phyloP scores from a whole-genome alignment of 2,113 vertebrate genomes.

The Ardeotis arabs region DNA sequence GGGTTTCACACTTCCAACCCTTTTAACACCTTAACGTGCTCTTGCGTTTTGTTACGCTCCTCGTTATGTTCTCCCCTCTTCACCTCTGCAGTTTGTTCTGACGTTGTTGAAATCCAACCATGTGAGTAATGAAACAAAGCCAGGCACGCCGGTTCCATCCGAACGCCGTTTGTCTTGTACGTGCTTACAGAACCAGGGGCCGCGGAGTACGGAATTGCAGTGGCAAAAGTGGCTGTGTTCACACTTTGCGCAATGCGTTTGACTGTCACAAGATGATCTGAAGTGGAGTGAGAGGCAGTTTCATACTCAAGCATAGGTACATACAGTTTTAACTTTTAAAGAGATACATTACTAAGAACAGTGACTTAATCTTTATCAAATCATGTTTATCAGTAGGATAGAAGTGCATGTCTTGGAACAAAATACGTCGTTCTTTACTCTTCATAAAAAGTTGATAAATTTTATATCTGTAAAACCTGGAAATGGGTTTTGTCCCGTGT shows the following conservation, averaged over 20 bases:
- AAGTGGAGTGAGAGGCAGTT: neutral
- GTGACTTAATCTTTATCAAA: neutral
- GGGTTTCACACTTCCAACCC: too few species aligned
- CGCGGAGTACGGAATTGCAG: neutral
- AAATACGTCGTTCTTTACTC: neutral
- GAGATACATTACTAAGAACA: fast-evolving
- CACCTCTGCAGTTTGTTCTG: too few species aligned
- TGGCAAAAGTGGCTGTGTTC: neutral
- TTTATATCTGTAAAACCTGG: neutral
- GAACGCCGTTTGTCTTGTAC: neutral
- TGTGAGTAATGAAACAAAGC: neutral
- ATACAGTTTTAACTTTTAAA: neutral
- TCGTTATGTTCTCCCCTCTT: too few species aligned
- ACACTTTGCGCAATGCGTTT: neutral
- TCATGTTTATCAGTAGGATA: neutral
- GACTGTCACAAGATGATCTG: neutral
- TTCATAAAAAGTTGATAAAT: neutral
- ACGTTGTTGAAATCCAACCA: too few species aligned
- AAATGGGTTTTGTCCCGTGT: neutral
- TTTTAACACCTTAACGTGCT: too few species aligned
- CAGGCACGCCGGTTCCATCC: neutral
- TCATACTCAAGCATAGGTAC: neutral
- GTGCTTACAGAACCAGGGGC: neutral
- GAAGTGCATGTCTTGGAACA: neutral
- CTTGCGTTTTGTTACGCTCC: too few species aligned